phyloP scores from a whole-genome alignment of 2,113 vertebrate genomes.

The Turdus rufiventris region DNA sequence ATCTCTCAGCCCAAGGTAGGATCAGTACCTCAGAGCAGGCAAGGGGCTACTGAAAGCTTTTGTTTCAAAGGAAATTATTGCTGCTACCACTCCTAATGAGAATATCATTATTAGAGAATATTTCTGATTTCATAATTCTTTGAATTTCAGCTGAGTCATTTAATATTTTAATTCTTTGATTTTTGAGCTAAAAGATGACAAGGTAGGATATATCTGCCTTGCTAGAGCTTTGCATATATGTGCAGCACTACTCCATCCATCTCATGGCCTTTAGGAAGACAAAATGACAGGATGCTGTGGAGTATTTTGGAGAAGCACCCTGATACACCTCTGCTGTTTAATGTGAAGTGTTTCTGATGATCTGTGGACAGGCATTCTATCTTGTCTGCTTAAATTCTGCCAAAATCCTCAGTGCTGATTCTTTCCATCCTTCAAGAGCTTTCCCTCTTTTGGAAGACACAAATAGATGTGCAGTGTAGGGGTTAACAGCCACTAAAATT shows the following conservation, averaged over 20 bases:
- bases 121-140: background rate
- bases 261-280: background rate
- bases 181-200: background rate
- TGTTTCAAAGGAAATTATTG: background rate
- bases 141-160: background rate
- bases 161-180: background rate
- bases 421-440: background rate
- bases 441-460: background rate
- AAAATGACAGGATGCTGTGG: background rate
- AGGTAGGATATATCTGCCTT: background rate
- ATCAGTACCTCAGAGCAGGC: conserved; percentile 20
- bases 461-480: background rate
- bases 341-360: background rate
- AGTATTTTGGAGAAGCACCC: background rate
- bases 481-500: background rate
- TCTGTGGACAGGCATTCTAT: background rate
- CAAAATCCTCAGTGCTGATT: background rate
- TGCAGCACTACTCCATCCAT: background rate
- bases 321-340: background rate
- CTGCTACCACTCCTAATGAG: background rate
- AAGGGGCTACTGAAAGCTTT: background rate
- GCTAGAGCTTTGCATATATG: background rate
- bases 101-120: background rate
- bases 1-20: conserved; percentile 39
- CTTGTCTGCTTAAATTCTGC: background rate